Percentiles rank a stretch among this genome's conserved stretches.
phyloP scores from a whole-genome alignment of 2,797 vertebrate genomes.

The Pseudopleuronectes americanus region DNA sequence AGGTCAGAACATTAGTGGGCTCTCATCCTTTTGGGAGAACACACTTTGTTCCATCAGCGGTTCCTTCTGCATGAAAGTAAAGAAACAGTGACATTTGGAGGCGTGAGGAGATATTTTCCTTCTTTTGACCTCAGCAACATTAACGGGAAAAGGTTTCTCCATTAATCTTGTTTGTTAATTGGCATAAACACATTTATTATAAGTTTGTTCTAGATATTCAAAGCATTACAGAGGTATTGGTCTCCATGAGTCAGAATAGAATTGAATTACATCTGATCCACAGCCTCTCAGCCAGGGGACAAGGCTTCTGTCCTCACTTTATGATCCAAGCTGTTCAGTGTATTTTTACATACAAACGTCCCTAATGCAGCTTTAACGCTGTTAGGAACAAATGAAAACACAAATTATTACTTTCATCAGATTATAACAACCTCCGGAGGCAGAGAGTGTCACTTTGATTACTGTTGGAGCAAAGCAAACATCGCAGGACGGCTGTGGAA shows the following conservation, averaged over 20 bases:
- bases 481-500: not conserved
- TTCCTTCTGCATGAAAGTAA: constrained; percentile 16
- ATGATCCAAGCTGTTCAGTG: constrained; percentile 22
- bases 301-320: constrained; percentile 10
- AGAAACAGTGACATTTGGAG: constrained; percentile 58
- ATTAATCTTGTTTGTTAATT: constrained; percentile 25
- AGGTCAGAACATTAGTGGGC: constrained; percentile 54
- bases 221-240: not conserved
- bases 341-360: constrained; percentile 33
- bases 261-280: constrained; percentile 36
- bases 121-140: constrained; percentile 25
- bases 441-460: constrained; percentile 20
- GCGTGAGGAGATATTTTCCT: constrained; percentile 21
- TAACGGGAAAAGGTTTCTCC: constrained; percentile 17
- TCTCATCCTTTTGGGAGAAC: constrained; percentile 32
- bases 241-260: not conserved
- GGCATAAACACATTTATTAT: not conserved
- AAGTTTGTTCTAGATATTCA: no score
- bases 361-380: constrained; percentile 47
- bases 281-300: constrained; percentile 11
- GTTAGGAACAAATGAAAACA: constrained; percentile 58
- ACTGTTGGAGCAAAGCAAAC: constrained; percentile 28
- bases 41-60: constrained; percentile 23
- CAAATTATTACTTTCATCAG: constrained; percentile 43
- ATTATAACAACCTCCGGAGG: constrained; percentile 42